Conservation (phyloP, 2,888 invertebrate species). For the Pharmacophagus antenor region DNA sequence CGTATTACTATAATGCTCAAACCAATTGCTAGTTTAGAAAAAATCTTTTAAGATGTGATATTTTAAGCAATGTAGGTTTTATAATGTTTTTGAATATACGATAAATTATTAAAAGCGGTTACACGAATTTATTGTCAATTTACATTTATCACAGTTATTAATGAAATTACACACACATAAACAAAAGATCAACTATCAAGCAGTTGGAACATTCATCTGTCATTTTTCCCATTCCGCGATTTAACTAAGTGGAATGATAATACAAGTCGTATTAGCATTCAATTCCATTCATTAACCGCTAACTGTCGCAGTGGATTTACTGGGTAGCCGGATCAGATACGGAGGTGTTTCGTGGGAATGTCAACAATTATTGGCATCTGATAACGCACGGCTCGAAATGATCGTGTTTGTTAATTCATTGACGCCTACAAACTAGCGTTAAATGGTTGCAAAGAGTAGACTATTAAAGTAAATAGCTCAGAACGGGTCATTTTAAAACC, state of each 20-base stretch:
- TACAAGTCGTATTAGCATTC: conserved; percentile 42
- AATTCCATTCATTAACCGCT: conserved; percentile 46
- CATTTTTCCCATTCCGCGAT: conserved; percentile 30
- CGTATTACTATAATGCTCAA: too few species aligned
- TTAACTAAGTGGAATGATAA: conserved; percentile 31
- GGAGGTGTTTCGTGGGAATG: conserved; percentile 45
- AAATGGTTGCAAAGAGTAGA: conserved; percentile 11
- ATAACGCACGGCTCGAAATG: conserved; percentile 36
- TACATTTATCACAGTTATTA: background rate
- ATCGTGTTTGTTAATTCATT: conserved; percentile 39
- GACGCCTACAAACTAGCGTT: conserved; percentile 36
- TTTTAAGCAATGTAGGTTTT: too few species aligned
- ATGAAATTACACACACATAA: background rate
- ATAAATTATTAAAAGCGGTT: too few species aligned
- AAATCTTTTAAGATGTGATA: too few species aligned
- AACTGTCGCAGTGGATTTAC: conserved; percentile 45
- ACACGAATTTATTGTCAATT: background rate
- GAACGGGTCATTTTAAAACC: background rate
- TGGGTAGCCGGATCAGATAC: conserved; percentile 49
- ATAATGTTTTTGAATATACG: too few species aligned
- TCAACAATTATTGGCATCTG: conserved; percentile 46
- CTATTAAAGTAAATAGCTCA: background rate
- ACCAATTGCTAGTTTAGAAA: too few species aligned
- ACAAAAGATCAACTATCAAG: background rate
- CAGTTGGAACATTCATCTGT: conserved; percentile 34